Evolutionary conservation across 2,113 vertebrate species (phyloP), one percentile per base, ranked within the genome.

Genomic region (Centropus bengalensis): DNA sequence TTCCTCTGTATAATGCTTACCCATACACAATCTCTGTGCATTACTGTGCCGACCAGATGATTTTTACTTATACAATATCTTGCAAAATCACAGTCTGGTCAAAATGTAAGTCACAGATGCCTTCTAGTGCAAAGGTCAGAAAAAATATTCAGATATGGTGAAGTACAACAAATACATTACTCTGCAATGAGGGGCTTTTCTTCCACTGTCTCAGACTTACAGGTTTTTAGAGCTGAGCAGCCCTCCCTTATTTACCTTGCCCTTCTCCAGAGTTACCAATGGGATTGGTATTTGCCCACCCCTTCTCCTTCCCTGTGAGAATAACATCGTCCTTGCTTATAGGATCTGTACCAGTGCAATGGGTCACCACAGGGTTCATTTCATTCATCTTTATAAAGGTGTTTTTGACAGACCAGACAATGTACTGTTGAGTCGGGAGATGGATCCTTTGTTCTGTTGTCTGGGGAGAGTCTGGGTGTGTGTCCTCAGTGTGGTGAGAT

Each of bases 251-350:
- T 40, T 52, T 33, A 3, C 64, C 30, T 19, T 82, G 59, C 8
- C 24, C 33, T 62, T 78, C 69, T 74, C 42, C 44, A 60, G 56
- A n/a, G 30, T 24, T 32, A 32, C 21, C 2, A 2, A 5, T 1
- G 6, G 44, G 52, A n/a, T 16, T 52, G 68, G 12, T 70, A 56
- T 52, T 36, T 74, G 14, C 44, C 64, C 24, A 5, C 23, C 58
- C 12, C 44, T 88, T 14, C 56, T 66, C 58, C 54, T 76, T 49
- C 27, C n/a, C 24, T 9, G 11, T 17, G 24, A 56, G 56, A 64
- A 49, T 20, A 58, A 45, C 0, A 0, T 22, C 33, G 12, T 82
- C 19, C 42, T 77, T 42, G 24, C 45, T 23, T 0, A 0, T 4
- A 4, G 70, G 15, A 12, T 49, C 49, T n/a, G 5, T 26, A 3